These are phyloP conservation scores for Salarias fasciatus DNA, from an alignment of 2,797 vertebrate species.

Conservation along the genomic window DNA sequence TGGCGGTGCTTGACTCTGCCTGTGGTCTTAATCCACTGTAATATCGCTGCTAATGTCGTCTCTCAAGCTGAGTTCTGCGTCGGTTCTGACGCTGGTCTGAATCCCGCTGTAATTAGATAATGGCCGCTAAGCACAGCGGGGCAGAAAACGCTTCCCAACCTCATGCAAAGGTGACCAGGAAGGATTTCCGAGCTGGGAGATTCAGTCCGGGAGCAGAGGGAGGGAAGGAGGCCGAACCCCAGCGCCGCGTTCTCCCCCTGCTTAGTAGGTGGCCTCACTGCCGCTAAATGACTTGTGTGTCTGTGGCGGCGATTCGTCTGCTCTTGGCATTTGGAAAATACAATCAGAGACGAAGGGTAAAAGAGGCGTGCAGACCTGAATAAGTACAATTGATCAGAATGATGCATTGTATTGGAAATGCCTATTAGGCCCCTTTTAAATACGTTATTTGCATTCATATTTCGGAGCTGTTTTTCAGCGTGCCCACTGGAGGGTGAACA, in stretches of 20 bases:
- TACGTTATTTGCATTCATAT: slow-evolving; percentile 75
- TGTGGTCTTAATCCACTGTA: slow-evolving; percentile 48
- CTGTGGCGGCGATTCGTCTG: slow-evolving; percentile 63
- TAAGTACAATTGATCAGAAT: slow-evolving; percentile 80
- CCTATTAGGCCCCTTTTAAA: slow-evolving; percentile 76
- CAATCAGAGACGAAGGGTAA: slow-evolving; percentile 75
- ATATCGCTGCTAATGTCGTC: slow-evolving; percentile 47
- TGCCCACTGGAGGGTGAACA: slow-evolving; percentile 48
- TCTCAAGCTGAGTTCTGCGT: slow-evolving; percentile 36
- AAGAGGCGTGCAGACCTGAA: slow-evolving; percentile 70
- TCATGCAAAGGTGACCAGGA: slow-evolving; percentile 22
- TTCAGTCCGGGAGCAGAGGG: slow-evolving; percentile 24
- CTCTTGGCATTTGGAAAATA: slow-evolving; percentile 80
- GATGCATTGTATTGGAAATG: slow-evolving; percentile 71
- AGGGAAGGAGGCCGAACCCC: slow-evolving; percentile 14
- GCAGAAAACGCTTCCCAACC: slow-evolving; percentile 38
- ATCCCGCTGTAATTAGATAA: slow-evolving; percentile 59
- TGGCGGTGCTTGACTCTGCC: slow-evolving; percentile 42
- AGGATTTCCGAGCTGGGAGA: slow-evolving; percentile 25
- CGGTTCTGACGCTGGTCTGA: slow-evolving; percentile 36
- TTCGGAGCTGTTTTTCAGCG: slow-evolving; percentile 62
- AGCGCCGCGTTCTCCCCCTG: slow-evolving; percentile 38
- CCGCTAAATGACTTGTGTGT: slow-evolving; percentile 72
- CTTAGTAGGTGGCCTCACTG: slow-evolving; percentile 75
- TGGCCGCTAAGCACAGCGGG: slow-evolving; percentile 24